phyloP scores from a whole-genome alignment of 1,140 invertebrate species.

The Cotesia glomerata region DNA sequence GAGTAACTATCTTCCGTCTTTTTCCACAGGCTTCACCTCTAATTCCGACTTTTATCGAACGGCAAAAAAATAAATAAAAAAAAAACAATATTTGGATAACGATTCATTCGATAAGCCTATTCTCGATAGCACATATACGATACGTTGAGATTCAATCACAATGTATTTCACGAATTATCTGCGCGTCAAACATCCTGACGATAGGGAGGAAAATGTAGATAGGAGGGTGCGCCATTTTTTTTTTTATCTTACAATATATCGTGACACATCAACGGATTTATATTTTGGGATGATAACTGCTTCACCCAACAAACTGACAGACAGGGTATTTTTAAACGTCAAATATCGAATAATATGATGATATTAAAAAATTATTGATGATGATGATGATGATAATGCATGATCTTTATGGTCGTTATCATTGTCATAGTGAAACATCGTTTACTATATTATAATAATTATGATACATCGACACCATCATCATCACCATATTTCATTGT shows the following conservation, averaged over 20 bases:
- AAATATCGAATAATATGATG: background rate
- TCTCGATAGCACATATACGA: conserved; percentile 6
- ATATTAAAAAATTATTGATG: background rate
- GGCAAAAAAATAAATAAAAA: background rate
- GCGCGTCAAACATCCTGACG: conserved; percentile 8
- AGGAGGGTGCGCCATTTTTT: background rate
- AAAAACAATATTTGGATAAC: conserved; percentile 34
- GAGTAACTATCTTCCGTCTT: background rate
- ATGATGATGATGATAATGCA: background rate
- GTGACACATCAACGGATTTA: background rate
- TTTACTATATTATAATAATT: too few species aligned
- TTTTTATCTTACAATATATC: background rate
- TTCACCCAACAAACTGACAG: background rate
- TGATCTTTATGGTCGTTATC: background rate
- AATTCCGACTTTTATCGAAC: conserved; percentile 2
- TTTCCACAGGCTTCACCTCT: background rate
- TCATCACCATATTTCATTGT: too few species aligned
- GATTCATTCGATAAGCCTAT: conserved; percentile 23
- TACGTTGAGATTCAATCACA: conserved; percentile 30
- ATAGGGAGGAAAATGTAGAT: conserved; percentile 2
- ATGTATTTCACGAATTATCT: conserved; percentile 28
- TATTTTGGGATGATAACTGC: background rate
- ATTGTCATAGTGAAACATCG: background rate
- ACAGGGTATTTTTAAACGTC: background rate
- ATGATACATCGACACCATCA: too few species aligned